Base-by-base conservation (phyloP, 2,797 vertebrate species). In the Falco concolor region DNA sequence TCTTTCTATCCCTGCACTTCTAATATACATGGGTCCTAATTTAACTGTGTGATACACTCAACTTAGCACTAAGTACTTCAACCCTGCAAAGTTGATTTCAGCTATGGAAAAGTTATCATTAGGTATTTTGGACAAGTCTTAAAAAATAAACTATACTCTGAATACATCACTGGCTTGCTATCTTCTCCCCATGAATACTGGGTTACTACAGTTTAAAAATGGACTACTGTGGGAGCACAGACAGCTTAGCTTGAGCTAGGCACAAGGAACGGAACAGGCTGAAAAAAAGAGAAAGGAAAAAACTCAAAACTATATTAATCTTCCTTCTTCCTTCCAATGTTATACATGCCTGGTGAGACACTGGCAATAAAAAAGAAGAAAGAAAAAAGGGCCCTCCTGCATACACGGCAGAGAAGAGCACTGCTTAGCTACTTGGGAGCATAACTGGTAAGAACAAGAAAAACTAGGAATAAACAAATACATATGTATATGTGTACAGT, bases 401-500 rank as follows among this genome's bases (percentile, higher is more conserved):
- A 36, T 6, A 45, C 3, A 53, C 1, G 8, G 53, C 44, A 89
- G 54, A 38, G 10, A 76, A 84, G 12, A 27, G 5, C 32, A 83
- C 18, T n/a, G 52, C 52, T 70, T 32, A 60, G 57, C 36, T 49
- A 24, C 19, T 44, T 70, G 23, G 30, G 9, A 75, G 5, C 11
- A 16, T 15, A 90, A 79, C 2, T 9, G 5, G 3, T 47, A 47
- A 52, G 34, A 80, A 13, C 8, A 52, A 59, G 32, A 65, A 78
- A 78, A 65, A 47, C 5, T 36, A 82, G 28, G 19, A 80, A 93
- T 65, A 85, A 65, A 78, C 12, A 56, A 78, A 36, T 14, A 68
- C 5, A 21, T 16, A 40, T 1, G 2, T 25, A 44, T 17, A 69
- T 0, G 3, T n/a, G n/a, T 6, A 25, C 3, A n/a, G 25, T 63